Base-by-base conservation (phyloP, 2,797 vertebrate genomes). In the Lycodopsis pacificus region DNA sequence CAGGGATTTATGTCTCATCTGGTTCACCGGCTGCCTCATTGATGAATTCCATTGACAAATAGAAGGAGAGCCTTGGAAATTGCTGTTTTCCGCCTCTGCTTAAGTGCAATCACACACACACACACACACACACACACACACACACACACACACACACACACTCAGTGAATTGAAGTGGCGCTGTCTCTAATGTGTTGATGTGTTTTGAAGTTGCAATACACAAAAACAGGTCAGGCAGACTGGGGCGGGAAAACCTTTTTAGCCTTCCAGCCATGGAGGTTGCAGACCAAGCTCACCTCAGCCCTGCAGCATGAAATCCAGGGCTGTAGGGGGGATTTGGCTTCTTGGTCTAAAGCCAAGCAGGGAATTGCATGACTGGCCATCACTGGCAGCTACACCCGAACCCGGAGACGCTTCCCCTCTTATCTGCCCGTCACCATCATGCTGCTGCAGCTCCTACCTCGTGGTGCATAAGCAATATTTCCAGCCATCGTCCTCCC, bases 401-500 rank as follows among this genome's bases (percentile, higher is more conserved):
- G 6, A 77, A 74, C 81, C 68, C 73, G 13, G 69, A 22, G 22
- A 79, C 69, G 61, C 79, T 81, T 73, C 68, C 84, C 81, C 66
- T 85, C 90, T 91, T 92, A 94, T 93, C 93, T 88, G 69, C 81
- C 88, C 74, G 76, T 91, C 89, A 78, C 85, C 93, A 94, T 93
- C 93, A 92, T 91, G 95, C 97, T 94, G 95, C 93, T 64, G 79
- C 93, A 94, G 94, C 85, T 89, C 93, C 92, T 91, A 96, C 96
- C 96, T 96, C 94, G 93, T 96, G 95, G 96, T 96, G 96, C 97
- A 98, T 98, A 97, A 97, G 96, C 96, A 98, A 97, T 98, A 97
- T 97, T 97, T 97, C 96, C 95, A 96, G 51, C 84, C 85, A 85
- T 65, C 85, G 70, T 97, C 96, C 95, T 95, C 95, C 88, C 79